phyloP scores from a whole-genome alignment of 1,140 invertebrate species.

The Metopolophium dirhodum region DNA sequence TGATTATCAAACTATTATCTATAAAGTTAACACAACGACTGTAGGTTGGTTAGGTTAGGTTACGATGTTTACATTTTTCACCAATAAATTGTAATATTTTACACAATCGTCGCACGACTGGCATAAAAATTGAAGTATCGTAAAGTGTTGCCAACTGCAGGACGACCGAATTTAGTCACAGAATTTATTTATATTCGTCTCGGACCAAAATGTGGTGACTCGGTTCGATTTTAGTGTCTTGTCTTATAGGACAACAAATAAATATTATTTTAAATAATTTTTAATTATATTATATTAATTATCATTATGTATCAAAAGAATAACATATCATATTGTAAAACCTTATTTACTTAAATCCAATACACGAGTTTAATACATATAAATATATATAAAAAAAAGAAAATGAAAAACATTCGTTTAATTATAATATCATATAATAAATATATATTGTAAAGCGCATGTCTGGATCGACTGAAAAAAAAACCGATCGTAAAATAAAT shows the following conservation, averaged over 20 bases:
- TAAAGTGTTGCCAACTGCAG: background rate
- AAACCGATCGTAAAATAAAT: background rate
- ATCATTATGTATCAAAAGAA: background rate
- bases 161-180: no score
- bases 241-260: background rate
- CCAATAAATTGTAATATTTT: background rate
- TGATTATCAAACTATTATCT: background rate
- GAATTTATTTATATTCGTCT: no score
- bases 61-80: background rate
- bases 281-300: background rate
- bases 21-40: background rate
- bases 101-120: background rate
- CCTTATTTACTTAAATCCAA: background rate
- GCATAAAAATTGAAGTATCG: background rate
- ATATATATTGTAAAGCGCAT: background rate
- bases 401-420: background rate
- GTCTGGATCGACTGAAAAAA: background rate
- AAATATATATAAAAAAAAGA: background rate
- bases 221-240: no score
- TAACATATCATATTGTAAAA: background rate
- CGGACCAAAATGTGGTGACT: background rate
- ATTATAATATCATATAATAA: background rate
- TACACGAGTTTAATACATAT: background rate
- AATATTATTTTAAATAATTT: background rate
- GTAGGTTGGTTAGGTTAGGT: no score